phyloP scores from a whole-genome alignment of 2,888 invertebrate species.

The Lysandra bellargus region DNA sequence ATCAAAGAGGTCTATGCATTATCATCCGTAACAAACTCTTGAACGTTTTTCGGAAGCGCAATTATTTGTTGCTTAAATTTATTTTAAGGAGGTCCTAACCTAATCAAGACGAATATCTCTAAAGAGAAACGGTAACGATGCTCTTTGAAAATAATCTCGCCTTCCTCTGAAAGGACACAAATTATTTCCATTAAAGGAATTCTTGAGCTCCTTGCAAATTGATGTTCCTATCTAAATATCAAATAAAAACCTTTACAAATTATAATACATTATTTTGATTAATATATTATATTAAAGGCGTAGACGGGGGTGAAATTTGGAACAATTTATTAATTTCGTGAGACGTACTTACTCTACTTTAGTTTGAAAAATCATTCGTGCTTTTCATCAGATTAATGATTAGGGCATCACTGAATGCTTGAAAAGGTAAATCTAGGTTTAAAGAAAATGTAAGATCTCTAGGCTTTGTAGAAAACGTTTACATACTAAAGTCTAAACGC shows the following conservation, averaged over 20 bases:
- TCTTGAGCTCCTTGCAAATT: conserved; percentile 23
- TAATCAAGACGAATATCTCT: conserved; percentile 9
- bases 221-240: conserved; percentile 20
- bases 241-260: conserved; percentile 22
- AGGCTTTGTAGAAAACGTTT: not conserved
- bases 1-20: not conserved
- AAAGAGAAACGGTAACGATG: conserved; percentile 13
- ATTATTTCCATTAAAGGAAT: conserved; percentile 36
- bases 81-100: not conserved
- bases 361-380: not conserved
- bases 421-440: not conserved
- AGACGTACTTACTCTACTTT: not conserved
- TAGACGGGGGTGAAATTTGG: not conserved
- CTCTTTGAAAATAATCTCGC: conserved; percentile 35
- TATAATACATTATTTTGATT: conserved; percentile 22
- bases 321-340: not conserved
- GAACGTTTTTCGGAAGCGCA: not conserved
- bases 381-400: not conserved
- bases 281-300: not conserved
- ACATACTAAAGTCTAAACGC: not conserved
- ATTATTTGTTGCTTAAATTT: conserved; percentile 8
- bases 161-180: conserved; percentile 37
- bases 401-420: no score
- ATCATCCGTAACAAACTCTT: not conserved
- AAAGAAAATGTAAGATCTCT: not conserved